Base-by-base conservation (phyloP, 2,113 vertebrate genomes). In the Leuciscus idus region DNA sequence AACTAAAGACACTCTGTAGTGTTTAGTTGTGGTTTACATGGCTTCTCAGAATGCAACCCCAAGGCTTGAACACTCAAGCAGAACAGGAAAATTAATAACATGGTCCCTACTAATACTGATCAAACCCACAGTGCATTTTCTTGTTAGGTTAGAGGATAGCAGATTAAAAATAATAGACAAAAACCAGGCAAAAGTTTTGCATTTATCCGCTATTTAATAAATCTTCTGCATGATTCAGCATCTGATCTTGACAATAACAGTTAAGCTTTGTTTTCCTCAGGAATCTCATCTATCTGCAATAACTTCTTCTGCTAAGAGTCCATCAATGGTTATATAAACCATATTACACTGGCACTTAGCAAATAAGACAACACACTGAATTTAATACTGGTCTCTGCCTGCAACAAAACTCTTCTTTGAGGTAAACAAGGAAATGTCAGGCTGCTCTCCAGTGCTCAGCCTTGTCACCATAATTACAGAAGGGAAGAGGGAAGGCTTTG, bases 381-480 rank as follows among this genome's bases (percentile, higher is more conserved):
- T 72, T 70, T 57, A 73, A 83, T 73, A 55, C 48, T 57, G 48
- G 62, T 70, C 43, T 36, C 64, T 70, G 11, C 21, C 19, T 68
- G 81, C 64, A 70, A 52, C 64, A 83, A 59, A 73, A 84, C 68
- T 73, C 64, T 59, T 84, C 50, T 84, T 50, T n/a, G 68, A 73
- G 33, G 30, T 73, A 84, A 84, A 84, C 81, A 72, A 72, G 50
- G 21, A 17, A 26, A 84, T 73, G 68, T 39, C 50, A 72, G 81
- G 50, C 81, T 73, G 81, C 46, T 70, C 64, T 70, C 19, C 50
- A 19, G 50, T 12, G 68, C 50, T 72, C 81, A 59, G 50, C 30
- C 81, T 21, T 73, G 66, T 43, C 68, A 73, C 68, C 48, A 39
- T 84, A 84, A 84, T 84, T 84, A 84, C 50, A 84, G 33, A 57